Evolutionary conservation across 1,140 invertebrate species (phyloP).

Genomic region (Papilio polytes): DNA sequence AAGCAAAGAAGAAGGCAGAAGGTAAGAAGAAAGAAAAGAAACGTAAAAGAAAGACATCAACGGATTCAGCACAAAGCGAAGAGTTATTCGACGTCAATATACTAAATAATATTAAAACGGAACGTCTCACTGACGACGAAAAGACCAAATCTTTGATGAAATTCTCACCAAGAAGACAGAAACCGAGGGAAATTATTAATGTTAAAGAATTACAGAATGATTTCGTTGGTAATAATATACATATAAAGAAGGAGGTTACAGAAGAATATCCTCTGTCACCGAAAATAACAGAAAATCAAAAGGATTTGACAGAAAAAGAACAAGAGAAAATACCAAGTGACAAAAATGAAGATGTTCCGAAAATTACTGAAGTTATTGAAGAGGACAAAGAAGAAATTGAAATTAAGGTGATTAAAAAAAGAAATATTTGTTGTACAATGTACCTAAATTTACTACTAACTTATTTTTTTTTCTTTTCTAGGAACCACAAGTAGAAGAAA

Average conservation of each 20-base stretch:
- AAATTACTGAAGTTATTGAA: slow-evolving; percentile 32
- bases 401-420: slow-evolving; percentile 19
- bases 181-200: slow-evolving; percentile 73
- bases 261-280: slow-evolving; percentile 35
- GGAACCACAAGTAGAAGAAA: background rate
- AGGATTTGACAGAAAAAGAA: slow-evolving; percentile 37
- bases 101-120: slow-evolving; percentile 77
- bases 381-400: slow-evolving; percentile 31
- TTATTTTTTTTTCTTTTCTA: too few relatives aligned
- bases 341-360: slow-evolving; percentile 1
- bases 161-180: slow-evolving; percentile 67
- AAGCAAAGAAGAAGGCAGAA: slow-evolving; percentile 55
- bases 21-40: slow-evolving; percentile 41
- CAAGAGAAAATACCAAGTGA: background rate
- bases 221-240: slow-evolving; percentile 67
- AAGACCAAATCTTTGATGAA: slow-evolving; percentile 56
- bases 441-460: too few relatives aligned
- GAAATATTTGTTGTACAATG: too few relatives aligned
- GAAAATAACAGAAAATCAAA: slow-evolving; percentile 26
- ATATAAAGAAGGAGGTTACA: slow-evolving; percentile 66
- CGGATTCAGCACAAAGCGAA: slow-evolving; percentile 61
- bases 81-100: slow-evolving; percentile 77
- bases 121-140: slow-evolving; percentile 72
- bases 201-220: slow-evolving; percentile 76
- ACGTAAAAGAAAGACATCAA: slow-evolving; percentile 59